Conservation (phyloP, 1,140 invertebrate species). For the Paraescarpia echinospica region DNA sequence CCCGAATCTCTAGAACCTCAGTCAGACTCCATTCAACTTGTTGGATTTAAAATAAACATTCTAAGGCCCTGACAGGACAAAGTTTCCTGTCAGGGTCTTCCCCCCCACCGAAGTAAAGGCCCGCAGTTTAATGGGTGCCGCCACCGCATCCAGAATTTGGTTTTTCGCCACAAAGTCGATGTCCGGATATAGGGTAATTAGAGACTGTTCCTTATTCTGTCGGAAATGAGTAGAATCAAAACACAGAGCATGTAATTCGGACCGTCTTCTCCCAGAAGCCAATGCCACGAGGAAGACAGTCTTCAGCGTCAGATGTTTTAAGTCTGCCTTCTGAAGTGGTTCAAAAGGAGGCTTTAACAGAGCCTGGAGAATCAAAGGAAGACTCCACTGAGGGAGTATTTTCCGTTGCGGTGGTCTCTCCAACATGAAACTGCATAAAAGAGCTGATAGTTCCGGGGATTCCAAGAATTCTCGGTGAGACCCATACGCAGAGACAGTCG, state of each 20-base stretch:
- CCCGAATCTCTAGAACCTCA: too few species aligned
- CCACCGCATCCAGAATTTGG: too few species aligned
- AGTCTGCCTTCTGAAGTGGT: constrained; percentile 16
- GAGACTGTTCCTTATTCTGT: not conserved
- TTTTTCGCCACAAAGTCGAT: too few species aligned
- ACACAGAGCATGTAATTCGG: not conserved
- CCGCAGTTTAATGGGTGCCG: not conserved
- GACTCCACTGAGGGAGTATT: not conserved
- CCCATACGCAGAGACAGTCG: too few species aligned
- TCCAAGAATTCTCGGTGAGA: too few species aligned
- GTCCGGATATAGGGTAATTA: not conserved
- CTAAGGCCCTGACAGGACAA: constrained; percentile 16
- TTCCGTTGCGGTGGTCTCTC: too few species aligned
- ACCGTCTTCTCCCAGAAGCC: constrained; percentile 4
- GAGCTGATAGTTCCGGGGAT: too few species aligned
- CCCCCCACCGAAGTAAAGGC: not conserved
- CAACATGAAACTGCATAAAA: too few species aligned
- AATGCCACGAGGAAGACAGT: constrained; percentile 14
- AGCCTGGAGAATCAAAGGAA: not conserved
- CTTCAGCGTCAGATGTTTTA: constrained; percentile 19
- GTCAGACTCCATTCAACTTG: too few species aligned
- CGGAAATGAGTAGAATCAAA: not conserved
- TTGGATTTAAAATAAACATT: too few species aligned
- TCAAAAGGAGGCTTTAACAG: constrained; percentile 17
- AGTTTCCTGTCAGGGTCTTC: constrained; percentile 17